These are phyloP conservation scores for Pelobates fuscus DNA, from an alignment of 2,113 vertebrate genomes.

Conservation along the genomic window DNA sequence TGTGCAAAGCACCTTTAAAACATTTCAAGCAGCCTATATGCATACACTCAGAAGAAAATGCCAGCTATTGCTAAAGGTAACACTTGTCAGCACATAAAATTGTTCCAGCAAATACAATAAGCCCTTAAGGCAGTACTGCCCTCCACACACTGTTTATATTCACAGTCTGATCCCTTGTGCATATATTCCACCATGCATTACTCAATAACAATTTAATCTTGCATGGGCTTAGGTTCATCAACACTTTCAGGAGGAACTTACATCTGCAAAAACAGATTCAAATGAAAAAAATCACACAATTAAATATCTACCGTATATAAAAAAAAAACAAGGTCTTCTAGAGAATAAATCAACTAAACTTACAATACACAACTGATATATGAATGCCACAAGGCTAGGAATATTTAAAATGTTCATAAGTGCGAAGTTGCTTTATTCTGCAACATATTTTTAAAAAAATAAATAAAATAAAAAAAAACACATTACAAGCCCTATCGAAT, in stretches of 20 bases:
- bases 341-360: too few relatives aligned
- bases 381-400: too few relatives aligned
- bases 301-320: too few relatives aligned
- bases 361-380: too few relatives aligned
- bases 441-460: too few relatives aligned
- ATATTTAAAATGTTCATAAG: too few relatives aligned
- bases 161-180: conserved; percentile 5
- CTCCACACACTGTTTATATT: neutral
- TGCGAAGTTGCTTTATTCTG: too few relatives aligned
- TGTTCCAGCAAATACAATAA: neutral
- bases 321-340: neutral
- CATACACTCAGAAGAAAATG: too few relatives aligned
- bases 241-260: neutral
- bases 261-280: too few relatives aligned
- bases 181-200: conserved; percentile 4
- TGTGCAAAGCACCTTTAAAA: neutral
- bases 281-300: neutral
- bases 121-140: neutral
- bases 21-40: too few relatives aligned
- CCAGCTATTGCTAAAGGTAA: neutral
- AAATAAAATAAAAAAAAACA: too few relatives aligned
- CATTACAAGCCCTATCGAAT: too few relatives aligned
- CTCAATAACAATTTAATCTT: conserved; percentile 32
- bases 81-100: neutral
- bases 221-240: conserved; percentile 2